phyloP scores from a whole-genome alignment of 2,888 invertebrate genomes.

The Luperina nickerlii region DNA sequence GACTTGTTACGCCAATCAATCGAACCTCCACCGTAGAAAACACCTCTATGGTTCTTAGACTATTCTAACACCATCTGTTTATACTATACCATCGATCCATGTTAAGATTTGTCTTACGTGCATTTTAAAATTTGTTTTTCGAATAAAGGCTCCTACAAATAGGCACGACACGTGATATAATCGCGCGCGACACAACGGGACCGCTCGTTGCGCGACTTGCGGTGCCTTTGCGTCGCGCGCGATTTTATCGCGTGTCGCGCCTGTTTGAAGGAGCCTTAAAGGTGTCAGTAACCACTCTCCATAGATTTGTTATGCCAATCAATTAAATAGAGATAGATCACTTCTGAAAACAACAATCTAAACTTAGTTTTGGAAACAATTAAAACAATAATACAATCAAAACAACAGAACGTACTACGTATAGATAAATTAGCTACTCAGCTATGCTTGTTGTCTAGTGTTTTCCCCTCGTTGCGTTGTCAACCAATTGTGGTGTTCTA shows the following conservation, averaged over 20 bases:
- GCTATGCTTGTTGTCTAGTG: constrained; percentile 16
- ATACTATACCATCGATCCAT: not conserved
- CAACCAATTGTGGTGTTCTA: constrained; percentile 69
- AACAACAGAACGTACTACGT: constrained; percentile 21
- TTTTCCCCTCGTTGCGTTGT: constrained; percentile 43
- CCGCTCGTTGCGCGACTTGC: too few species aligned
- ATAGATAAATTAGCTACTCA: constrained; percentile 21
- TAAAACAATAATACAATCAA: constrained; percentile 8
- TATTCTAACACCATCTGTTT: not conserved
- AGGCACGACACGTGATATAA: too few species aligned
- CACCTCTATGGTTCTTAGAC: not conserved
- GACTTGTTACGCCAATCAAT: not conserved
- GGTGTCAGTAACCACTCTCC: not conserved
- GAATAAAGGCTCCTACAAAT: not conserved
- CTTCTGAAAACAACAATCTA: not conserved
- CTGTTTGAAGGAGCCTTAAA: too few species aligned
- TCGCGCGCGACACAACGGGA: too few species aligned
- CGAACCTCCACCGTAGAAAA: not conserved
- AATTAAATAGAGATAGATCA: not conserved
- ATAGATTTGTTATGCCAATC: not conserved
- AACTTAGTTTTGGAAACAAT: not conserved
- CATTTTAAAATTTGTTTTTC: not conserved
- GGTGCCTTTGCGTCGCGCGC: too few species aligned
- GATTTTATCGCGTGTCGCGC: too few species aligned
- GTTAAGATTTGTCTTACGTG: not conserved